These are phyloP conservation scores for Catostylus mosaicus DNA, from an alignment of 30 jellyfish, hydroid and myxozoan species.

Conservation along the genomic window DNA sequence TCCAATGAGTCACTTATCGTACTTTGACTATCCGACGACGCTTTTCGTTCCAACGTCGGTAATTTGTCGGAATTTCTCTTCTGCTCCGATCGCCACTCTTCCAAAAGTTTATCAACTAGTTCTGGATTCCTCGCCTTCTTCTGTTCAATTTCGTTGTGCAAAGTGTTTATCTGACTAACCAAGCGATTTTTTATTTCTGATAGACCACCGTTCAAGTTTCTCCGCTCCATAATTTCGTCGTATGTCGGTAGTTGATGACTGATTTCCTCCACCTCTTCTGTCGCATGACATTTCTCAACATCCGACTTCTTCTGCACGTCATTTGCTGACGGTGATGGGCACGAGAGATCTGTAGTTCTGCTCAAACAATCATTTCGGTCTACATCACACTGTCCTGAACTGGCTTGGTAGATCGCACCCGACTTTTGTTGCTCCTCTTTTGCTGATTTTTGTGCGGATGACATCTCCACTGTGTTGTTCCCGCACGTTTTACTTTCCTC, in stretches of 20 bases:
- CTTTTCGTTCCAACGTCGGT: conserved; percentile 9
- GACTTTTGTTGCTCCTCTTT: too few species aligned
- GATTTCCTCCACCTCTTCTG: neutral
- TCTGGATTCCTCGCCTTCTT: neutral
- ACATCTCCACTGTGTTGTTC: too few species aligned
- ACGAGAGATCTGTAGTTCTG: too few species aligned
- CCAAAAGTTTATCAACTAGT: neutral
- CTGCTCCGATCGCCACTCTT: conserved; percentile 51
- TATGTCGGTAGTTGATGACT: conserved; percentile 19
- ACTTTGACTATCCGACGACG: conserved; percentile 62
- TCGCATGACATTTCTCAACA: neutral
- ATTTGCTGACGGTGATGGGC: too few species aligned
- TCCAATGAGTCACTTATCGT: conserved; percentile 52
- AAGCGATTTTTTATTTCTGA: neutral
- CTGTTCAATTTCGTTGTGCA: neutral
- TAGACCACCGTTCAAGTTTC: neutral
- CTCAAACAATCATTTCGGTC: too few species aligned
- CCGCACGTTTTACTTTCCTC: too few species aligned
- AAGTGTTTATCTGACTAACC: neutral
- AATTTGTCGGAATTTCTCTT: conserved; percentile 4
- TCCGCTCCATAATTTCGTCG: conserved; percentile 30
- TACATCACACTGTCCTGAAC: too few species aligned
- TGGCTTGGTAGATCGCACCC: too few species aligned
- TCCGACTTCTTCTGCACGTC: too few species aligned
- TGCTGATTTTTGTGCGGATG: too few species aligned